These are phyloP conservation scores for Cryptocheilus praepositus DNA, from an alignment of 2,888 invertebrate species.

Conservation along the genomic window DNA sequence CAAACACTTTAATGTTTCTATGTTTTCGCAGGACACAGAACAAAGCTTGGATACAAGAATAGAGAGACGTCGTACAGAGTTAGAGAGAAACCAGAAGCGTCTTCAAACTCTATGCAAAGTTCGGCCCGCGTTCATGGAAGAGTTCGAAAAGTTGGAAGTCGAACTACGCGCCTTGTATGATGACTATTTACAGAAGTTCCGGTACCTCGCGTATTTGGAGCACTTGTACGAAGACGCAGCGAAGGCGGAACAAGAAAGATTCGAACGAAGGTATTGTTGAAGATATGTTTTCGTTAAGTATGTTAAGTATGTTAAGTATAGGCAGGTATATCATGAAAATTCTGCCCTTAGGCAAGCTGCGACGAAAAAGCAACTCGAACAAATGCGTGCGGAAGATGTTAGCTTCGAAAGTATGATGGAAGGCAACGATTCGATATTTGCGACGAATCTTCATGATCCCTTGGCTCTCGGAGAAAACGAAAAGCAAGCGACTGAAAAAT, in stretches of 20 bases:
- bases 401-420: slow-evolving; percentile 75
- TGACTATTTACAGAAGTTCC: slow-evolving; percentile 90
- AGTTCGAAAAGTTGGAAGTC: slow-evolving; percentile 91
- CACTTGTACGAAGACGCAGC: slow-evolving; percentile 90
- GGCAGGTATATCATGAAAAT: neutral
- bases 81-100: slow-evolving; percentile 94
- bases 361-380: slow-evolving; percentile 78
- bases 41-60: slow-evolving; percentile 93
- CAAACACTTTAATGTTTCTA: neutral
- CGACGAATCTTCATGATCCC: slow-evolving; percentile 67
- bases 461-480: slow-evolving; percentile 60
- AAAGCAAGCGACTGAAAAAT: slow-evolving; percentile 58
- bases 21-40: slow-evolving; percentile 82
- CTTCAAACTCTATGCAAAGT: slow-evolving; percentile 96
- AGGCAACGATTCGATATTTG: slow-evolving; percentile 71
- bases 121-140: slow-evolving; percentile 97
- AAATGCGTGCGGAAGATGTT: slow-evolving; percentile 77
- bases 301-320: slow-evolving; percentile 10
- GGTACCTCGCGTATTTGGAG: slow-evolving; percentile 92
- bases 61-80: slow-evolving; percentile 91
- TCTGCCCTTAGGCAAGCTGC: slow-evolving; percentile 70
- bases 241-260: slow-evolving; percentile 85
- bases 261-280: slow-evolving; percentile 80
- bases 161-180: slow-evolving; percentile 90
- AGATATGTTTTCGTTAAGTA: slow-evolving; percentile 12